Conservation (phyloP, 2,113 vertebrate genomes). For the Piaya cayana region DNA sequence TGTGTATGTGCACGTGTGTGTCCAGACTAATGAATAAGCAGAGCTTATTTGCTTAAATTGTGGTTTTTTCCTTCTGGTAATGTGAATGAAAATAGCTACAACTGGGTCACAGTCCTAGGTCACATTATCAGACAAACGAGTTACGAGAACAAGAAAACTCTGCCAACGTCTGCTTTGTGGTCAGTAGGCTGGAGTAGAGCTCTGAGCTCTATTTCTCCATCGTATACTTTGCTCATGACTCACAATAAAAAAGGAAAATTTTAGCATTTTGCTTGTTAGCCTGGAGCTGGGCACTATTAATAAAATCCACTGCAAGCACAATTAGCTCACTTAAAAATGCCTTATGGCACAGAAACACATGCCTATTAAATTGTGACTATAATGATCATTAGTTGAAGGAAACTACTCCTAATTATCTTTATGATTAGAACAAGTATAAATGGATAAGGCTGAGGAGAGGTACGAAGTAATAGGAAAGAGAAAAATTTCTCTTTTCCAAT, state of each 20-base stretch:
- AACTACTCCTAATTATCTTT: neutral
- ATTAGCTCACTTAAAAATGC: neutral
- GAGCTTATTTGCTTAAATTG: neutral
- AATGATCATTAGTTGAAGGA: neutral
- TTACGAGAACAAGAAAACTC: neutral
- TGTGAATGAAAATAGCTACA: neutral
- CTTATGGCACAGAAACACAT: neutral
- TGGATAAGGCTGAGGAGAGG: neutral
- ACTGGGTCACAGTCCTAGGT: neutral
- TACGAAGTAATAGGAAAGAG: neutral
- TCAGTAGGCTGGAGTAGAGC: fast-evolving
- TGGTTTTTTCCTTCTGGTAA: neutral
- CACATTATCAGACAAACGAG: neutral
- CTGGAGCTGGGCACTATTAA: neutral
- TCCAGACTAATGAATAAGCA: neutral
- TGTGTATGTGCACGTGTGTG: neutral
- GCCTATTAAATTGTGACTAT: neutral
- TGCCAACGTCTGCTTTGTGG: neutral
- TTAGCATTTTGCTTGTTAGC: neutral
- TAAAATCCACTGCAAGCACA: neutral
- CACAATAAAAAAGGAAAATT: neutral
- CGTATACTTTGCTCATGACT: neutral
- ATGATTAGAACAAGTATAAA: neutral
- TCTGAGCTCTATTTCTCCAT: neutral
- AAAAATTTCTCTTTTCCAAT: neutral